Evolutionary conservation across 2,888 invertebrate species (phyloP), one percentile per base, ranked within the genome.

Genomic region (Gymnosoma rotundatum): DNA sequence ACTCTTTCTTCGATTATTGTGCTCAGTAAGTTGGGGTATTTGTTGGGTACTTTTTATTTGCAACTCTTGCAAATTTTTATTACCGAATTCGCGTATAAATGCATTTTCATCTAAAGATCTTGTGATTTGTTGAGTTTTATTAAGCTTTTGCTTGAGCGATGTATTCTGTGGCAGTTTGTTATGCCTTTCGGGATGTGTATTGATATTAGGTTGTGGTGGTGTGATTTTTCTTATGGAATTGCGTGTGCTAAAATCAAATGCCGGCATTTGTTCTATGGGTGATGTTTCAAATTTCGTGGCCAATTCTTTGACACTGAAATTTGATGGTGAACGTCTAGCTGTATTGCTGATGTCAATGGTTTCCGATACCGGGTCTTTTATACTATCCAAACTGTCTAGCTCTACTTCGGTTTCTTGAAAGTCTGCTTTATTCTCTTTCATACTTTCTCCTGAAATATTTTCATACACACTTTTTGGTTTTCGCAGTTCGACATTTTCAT

Each of bases 21-120:
- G 86, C 50, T 86, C 86, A 1, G 38, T 21, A 20, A 83, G 56
- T 48, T 92, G 90, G 38, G 91, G 90, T 85, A 91, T 85, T 85
- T 89, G 89, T 79, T 90, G 88, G 32, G 88, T 88, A 87, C 91
- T 90, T 80, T 89, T 88, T 12, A 87, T 88, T 7, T 88, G 86
- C 52, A 91, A 85, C 72, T 92, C 92, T 42, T 90, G 90, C 52
- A 92, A 72, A 32, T 91, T 90, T 66, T 92, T 92, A 25, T 91
- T 88, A 0, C 94, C 94, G 86, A 95, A 95, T 89, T 95, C 95
- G 84, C 95, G 94, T 1, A 94, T 93, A 87, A 96, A 96, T 14
- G 95, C 95, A 86, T 95, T 95, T 88, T 96, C 96, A 90, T 96
- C 96, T 74, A 96, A 90, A 0, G 96, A 96, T 36, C 95, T 92